These are phyloP conservation scores for Fistularia commersonii DNA, from an alignment of 2,797 vertebrate species.

Conservation along the genomic window DNA sequence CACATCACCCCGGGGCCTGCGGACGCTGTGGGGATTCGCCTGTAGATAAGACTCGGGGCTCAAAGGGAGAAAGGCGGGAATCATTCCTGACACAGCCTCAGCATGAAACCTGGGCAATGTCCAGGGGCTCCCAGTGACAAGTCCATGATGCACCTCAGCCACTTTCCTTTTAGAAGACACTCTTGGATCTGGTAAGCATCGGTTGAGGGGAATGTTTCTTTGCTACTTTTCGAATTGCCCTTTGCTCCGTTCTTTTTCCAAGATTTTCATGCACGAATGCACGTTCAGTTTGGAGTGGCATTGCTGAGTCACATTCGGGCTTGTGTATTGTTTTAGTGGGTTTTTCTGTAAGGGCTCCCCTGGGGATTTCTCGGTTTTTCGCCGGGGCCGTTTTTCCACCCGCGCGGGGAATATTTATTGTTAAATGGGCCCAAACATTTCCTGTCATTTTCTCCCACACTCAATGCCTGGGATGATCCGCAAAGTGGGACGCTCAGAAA, in stretches of 20 bases:
- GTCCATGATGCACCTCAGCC: constrained; percentile 74
- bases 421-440: constrained; percentile 69
- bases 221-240: not conserved
- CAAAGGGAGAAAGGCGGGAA: constrained; percentile 21
- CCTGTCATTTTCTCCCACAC: constrained; percentile 68
- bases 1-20: constrained; percentile 28
- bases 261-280: not conserved
- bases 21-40: constrained; percentile 25
- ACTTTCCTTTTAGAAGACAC: constrained; percentile 75
- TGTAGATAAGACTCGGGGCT: constrained; percentile 40
- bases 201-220: not conserved
- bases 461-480: constrained; percentile 54
- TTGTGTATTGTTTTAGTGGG: constrained; percentile 34
- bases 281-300: not conserved
- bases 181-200: constrained; percentile 81
- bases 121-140: constrained; percentile 57
- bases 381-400: constrained; percentile 28
- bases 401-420: constrained; percentile 44
- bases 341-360: constrained; percentile 27
- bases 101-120: constrained; percentile 73
- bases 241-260: not conserved
- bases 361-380: too few species aligned
- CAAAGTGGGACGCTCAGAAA: constrained; percentile 46
- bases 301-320: constrained; percentile 3
- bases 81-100: constrained; percentile 22